A percentile compares a stretch with the other conserved stretches of the same genome.
phyloP scores from a whole-genome alignment of 2,888 invertebrate genomes.

The Lagria hirta region DNA sequence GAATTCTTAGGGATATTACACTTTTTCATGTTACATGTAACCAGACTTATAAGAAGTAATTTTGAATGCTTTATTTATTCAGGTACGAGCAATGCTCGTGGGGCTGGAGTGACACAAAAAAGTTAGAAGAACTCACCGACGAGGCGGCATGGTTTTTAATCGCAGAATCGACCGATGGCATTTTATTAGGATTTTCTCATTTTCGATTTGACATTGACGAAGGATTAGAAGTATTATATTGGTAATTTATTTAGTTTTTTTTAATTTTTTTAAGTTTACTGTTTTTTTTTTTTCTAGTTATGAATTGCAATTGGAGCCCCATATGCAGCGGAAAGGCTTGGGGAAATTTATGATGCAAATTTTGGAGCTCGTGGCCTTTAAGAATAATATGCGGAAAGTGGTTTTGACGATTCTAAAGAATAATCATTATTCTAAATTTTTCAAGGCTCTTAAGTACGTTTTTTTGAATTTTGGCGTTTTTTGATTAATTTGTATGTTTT shows the following conservation, averaged over 20 bases:
- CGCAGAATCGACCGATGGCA: constrained; percentile 57
- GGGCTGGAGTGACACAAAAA: constrained; percentile 78
- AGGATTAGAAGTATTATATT: constrained; percentile 75
- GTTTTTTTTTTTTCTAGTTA: constrained; percentile 68
- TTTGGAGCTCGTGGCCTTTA: constrained; percentile 73
- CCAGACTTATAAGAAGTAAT: too few species aligned
- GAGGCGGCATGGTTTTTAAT: constrained; percentile 74
- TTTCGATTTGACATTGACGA: constrained; percentile 83
- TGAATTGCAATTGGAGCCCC: constrained; percentile 79
- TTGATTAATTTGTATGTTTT: constrained; percentile 37
- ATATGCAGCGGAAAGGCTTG: constrained; percentile 73
- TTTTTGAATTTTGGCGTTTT: not conserved
- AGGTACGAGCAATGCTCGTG: constrained; percentile 75
- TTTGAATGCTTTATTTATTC: constrained; percentile 28
- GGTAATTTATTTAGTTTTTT: constrained; percentile 57
- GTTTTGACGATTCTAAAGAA: constrained; percentile 81
- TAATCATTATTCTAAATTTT: constrained; percentile 75
- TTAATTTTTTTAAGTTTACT: constrained; percentile 3
- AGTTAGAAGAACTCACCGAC: constrained; percentile 72
- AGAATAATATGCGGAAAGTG: constrained; percentile 76
- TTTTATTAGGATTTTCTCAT: constrained; percentile 73
- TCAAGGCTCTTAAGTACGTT: constrained; percentile 56
- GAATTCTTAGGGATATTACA: too few species aligned
- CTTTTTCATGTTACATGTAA: too few species aligned
- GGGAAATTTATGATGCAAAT: constrained; percentile 81